Conservation (phyloP, 2,113 vertebrate species). For the Equus quagga region DNA sequence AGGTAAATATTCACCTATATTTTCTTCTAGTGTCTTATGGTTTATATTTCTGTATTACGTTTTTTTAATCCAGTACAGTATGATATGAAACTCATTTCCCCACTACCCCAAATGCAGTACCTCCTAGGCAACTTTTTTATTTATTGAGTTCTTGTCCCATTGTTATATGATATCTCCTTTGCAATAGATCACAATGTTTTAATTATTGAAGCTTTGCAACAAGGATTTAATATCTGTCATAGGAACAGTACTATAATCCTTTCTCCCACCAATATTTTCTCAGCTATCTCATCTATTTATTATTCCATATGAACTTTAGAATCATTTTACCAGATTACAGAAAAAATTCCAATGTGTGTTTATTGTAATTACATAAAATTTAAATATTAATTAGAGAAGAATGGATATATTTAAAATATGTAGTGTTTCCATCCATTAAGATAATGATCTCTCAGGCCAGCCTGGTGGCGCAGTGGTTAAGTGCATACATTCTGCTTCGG, state of each 20-base stretch:
- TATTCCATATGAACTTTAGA: conserved; percentile 12
- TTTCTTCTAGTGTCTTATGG: conserved; percentile 31
- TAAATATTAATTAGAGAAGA: conserved; percentile 51
- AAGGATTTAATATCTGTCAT: conserved; percentile 34
- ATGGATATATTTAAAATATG: neutral
- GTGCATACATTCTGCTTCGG: no score
- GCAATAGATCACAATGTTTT: neutral
- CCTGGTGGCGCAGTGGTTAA: no score
- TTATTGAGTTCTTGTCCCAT: conserved; percentile 16
- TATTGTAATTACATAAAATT: conserved; percentile 25
- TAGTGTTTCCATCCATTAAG: neutral
- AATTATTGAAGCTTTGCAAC: conserved; percentile 36
- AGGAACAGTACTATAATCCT: neutral
- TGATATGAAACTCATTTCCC: neutral
- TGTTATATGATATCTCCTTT: conserved; percentile 24
- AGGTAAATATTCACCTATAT: conserved; percentile 28
- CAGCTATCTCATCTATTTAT: neutral
- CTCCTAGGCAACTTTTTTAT: neutral
- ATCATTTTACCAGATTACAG: conserved; percentile 17
- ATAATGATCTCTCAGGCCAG: neutral
- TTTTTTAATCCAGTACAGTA: conserved; percentile 44
- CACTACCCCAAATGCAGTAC: neutral
- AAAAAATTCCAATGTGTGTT: neutral
- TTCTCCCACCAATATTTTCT: conserved; percentile 20
- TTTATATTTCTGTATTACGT: conserved; percentile 13